phyloP scores from a whole-genome alignment of 1,140 invertebrate genomes.

The Goniozus legneri region DNA sequence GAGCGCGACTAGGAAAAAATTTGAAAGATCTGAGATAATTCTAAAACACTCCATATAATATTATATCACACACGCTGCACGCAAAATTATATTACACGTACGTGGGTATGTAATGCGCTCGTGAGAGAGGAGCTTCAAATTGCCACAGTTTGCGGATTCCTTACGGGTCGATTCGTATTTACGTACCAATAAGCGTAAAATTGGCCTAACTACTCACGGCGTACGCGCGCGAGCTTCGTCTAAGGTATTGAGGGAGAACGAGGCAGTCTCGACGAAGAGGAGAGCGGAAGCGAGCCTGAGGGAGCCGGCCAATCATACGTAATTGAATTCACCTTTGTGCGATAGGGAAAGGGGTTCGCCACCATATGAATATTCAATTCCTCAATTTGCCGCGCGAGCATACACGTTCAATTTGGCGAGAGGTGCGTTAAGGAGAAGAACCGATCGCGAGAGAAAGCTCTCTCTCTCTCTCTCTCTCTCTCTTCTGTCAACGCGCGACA shows the following conservation, averaged over 20 bases:
- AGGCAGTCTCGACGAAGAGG: background rate
- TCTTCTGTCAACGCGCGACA: no score
- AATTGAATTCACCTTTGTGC: constrained; percentile 49
- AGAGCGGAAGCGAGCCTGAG: background rate
- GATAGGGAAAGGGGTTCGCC: constrained; percentile 21
- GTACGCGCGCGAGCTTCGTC: constrained; percentile 4
- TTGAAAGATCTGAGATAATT: no score
- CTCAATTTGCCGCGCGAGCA: constrained; percentile 38
- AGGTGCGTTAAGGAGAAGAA: constrained; percentile 28
- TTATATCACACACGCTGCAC: no score
- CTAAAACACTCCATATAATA: no score
- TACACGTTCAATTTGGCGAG: constrained; percentile 39
- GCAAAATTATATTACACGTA: no score
- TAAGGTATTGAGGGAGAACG: background rate
- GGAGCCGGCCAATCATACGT: constrained; percentile 42
- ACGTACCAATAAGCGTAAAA: constrained; percentile 51
- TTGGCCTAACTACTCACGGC: constrained; percentile 39
- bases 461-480: no score
- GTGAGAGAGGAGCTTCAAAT: no score
- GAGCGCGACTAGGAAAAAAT: background rate
- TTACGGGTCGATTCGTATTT: constrained; percentile 32
- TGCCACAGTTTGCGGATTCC: background rate
- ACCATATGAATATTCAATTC: constrained; percentile 50
- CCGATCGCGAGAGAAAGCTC: no score
- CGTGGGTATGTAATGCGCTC: no score